Evolutionary conservation across 2,888 invertebrate genomes (phyloP).

Genomic region (Plebejus argus): DNA sequence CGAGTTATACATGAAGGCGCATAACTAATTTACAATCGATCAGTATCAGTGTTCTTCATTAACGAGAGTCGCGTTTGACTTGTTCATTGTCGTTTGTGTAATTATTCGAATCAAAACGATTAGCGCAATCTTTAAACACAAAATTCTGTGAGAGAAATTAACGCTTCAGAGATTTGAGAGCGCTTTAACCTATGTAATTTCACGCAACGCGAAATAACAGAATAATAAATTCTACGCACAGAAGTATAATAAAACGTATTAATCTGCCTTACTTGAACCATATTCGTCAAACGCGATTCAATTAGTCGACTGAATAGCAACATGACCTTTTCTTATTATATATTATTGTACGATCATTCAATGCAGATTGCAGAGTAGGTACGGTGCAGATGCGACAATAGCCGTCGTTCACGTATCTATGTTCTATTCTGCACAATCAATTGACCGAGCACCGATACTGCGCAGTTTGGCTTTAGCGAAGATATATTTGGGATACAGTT

Average conservation of each 20-base stretch:
- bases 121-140: too few relatives aligned
- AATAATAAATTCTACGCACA: neutral
- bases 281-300: conserved; percentile 10
- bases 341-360: neutral
- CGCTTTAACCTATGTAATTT: too few relatives aligned
- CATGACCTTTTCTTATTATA: conserved; percentile 15
- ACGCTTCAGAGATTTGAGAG: too few relatives aligned
- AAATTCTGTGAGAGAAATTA: too few relatives aligned
- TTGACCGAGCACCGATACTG: neutral
- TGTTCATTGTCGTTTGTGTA: neutral
- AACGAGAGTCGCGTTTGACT: neutral
- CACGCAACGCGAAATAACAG: too few relatives aligned
- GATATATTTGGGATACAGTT: neutral
- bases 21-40: neutral
- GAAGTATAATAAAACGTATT: neutral
- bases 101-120: too few relatives aligned
- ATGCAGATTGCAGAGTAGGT: neutral
- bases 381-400: conserved; percentile 13
- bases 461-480: neutral
- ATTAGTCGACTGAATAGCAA: conserved; percentile 22
- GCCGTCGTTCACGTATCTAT: neutral
- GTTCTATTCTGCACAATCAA: conserved; percentile 4
- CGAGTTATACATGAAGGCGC: neutral
- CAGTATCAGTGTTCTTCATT: neutral
- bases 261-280: conserved; percentile 8